Evolutionary conservation across 2,888 invertebrate species (phyloP), one percentile per base, ranked within the genome.

Genomic region (Drosophila villosipedis): DNA sequence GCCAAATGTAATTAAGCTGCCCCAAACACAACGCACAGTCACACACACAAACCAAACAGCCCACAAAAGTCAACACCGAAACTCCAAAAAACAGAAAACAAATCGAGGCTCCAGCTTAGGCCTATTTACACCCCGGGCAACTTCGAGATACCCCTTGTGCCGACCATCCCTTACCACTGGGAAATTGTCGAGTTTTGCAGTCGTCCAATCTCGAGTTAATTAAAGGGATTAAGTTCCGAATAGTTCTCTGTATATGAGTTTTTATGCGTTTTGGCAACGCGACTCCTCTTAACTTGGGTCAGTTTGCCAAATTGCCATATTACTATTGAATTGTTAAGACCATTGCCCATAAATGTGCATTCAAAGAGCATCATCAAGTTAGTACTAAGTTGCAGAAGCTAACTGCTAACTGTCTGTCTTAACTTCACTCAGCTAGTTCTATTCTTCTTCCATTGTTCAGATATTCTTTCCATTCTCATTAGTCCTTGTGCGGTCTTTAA

Each of bases 1-100:
- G 84, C 87, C 83, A 83, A 89, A 89, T 89, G 90, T 84, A 87
- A 87, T 87, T 87, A 87, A 87, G 86, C 87, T 76, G 71, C 82
- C 84, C 54, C 31, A 50, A 60, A 54, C 43, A 70, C 28, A 73
- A 70, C 73, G 58, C 50, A 28, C n/a, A n/a, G 12, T 12, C 3
- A 28, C 52, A 28, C 35, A 10, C 14, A 9, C 7, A 6, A 41
- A 10, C 10, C 41, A 41, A 47, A 16, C 4, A 47, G 22, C 14
- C 66, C 57, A 68, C 52, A 68, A 74, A 62, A 67, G 60, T 71
- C 53, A 49, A 58, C 57, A 52, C 37, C 53, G 43, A 59, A 67
- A 60, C 33, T 50, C 10, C 19, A 28, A 50, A n/a, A 35, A 54
- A 37, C 19, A 19, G 35, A 35, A 57, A 39, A 25, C 37, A 57